Conservation (phyloP, 2,113 vertebrate species). For the Xiphorhynchus elegans region DNA sequence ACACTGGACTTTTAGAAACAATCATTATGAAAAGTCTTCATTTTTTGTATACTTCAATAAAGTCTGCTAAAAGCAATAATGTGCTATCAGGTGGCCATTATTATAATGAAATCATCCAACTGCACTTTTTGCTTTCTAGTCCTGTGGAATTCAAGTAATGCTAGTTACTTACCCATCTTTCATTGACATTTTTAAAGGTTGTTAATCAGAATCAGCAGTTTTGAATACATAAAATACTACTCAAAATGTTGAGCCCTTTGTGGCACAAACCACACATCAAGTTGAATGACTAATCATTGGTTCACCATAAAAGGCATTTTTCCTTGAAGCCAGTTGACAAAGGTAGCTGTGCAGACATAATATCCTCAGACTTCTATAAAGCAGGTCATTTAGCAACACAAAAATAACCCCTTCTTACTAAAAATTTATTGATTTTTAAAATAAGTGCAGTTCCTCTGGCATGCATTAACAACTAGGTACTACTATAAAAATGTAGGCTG, state of each 20-base stretch:
- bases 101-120: neutral
- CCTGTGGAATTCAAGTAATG: neutral
- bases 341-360: neutral
- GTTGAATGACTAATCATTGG: neutral
- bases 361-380: neutral
- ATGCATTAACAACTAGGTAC: neutral
- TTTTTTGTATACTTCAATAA: neutral
- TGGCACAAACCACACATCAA: neutral
- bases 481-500: neutral
- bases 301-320: neutral
- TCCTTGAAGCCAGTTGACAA: neutral
- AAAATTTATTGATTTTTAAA: neutral
- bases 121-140: neutral
- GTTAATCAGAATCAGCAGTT: neutral
- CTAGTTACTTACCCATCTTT: neutral
- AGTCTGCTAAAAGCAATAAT: neutral
- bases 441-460: neutral
- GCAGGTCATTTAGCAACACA: neutral
- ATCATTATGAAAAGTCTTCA: neutral
- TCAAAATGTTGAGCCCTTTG: neutral
- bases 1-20: neutral
- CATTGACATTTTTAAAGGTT: neutral
- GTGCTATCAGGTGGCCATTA: neutral
- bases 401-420: neutral
- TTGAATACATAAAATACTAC: neutral